A percentile compares a stretch with the other conserved stretches of the same genome.
Conservation (phyloP, 2,888 invertebrate genomes). For the Ypsolopha scabrella region DNA sequence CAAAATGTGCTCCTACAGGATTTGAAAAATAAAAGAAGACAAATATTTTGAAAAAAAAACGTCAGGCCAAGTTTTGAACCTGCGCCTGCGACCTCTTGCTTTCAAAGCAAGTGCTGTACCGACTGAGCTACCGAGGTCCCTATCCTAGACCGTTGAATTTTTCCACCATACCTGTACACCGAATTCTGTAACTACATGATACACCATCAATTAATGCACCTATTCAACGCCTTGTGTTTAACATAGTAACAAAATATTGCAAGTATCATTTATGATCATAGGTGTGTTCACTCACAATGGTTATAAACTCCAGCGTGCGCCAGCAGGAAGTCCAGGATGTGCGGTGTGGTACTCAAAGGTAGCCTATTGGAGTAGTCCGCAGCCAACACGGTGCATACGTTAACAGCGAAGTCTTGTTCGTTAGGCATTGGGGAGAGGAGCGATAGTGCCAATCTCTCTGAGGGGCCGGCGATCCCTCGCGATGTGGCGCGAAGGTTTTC, state of each 20-base stretch:
- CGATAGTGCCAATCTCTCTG: constrained; percentile 89
- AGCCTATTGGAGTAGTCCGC: constrained; percentile 93
- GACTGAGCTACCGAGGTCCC: no score
- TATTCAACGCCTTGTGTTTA: no score
- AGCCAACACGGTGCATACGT: constrained; percentile 95
- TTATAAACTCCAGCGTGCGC: constrained; percentile 96
- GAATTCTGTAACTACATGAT: no score
- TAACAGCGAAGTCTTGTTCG: constrained; percentile 98
- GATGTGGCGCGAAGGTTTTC: constrained; percentile 35
- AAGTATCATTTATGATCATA: background rate
- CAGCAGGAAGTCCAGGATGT: constrained; percentile 88
- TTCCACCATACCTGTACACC: no score
- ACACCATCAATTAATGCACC: no score
- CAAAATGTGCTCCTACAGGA: no score
- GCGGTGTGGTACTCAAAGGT: constrained; percentile 86
- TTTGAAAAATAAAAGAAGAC: no score
- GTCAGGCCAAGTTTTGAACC: no score
- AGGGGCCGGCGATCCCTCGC: constrained; percentile 52
- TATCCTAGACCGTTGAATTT: no score
- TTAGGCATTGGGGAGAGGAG: constrained; percentile 96
- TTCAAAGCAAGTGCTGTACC: no score
- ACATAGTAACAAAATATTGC: background rate
- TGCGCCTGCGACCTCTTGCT: no score
- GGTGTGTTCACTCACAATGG: constrained; percentile 77
- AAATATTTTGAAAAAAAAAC: no score